Evolutionary conservation across 2,888 invertebrate genomes (phyloP).

Genomic region (Dynastes tityus): DNA sequence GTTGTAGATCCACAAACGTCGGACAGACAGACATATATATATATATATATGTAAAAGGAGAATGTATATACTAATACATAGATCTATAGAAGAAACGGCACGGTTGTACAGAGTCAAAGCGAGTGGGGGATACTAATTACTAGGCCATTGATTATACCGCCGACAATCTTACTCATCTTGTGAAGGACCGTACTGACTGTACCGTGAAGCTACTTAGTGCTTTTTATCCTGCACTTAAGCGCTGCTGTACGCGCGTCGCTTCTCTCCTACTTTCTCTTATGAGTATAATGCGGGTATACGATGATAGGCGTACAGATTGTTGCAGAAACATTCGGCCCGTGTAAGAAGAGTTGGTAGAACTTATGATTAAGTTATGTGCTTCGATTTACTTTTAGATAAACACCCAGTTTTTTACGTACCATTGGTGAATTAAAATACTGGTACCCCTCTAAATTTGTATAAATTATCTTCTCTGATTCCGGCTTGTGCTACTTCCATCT

Average conservation of each 20-base stretch:
- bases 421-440: no score
- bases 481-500: no score
- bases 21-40: constrained; percentile 19
- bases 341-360: no score
- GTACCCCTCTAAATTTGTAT: no score
- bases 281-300: background rate
- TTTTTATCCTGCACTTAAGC: constrained; percentile 51
- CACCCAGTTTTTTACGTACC: no score
- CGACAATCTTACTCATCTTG: constrained; percentile 51
- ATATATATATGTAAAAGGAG: constrained; percentile 43
- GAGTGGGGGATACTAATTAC: constrained; percentile 59
- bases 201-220: constrained; percentile 52
- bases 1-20: no score
- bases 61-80: constrained; percentile 20
- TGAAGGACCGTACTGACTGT: constrained; percentile 49
- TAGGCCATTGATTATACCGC: constrained; percentile 51
- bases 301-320: constrained; percentile 15
- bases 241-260: constrained; percentile 38
- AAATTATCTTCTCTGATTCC: no score
- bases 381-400: no score
- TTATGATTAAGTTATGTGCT: no score
- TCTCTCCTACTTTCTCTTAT: constrained; percentile 32
- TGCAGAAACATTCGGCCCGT: background rate
- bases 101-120: constrained; percentile 56
- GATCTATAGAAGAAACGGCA: constrained; percentile 56